Evolutionary conservation across 35 echinoderm and acorn worm genomes (phyloP).

Genomic region (Stichopus chloronotus): DNA sequence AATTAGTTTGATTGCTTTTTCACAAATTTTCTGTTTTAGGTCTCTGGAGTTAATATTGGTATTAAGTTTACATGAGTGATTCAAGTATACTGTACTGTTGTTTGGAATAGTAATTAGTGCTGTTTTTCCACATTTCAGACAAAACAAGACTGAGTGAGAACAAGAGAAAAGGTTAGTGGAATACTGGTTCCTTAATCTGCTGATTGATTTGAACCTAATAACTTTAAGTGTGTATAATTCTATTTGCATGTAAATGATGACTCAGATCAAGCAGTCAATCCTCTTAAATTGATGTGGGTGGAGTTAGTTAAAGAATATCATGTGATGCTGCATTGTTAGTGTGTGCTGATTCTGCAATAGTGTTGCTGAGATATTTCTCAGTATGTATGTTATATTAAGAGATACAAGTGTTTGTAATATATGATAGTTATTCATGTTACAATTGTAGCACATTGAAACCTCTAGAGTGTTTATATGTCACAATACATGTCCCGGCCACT

Average conservation of each 20-base stretch:
- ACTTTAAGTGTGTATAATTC: conserved; percentile 11
- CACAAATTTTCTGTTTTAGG: too few species aligned
- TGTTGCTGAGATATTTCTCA: not conserved
- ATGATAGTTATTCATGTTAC: not conserved
- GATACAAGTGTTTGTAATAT: not conserved
- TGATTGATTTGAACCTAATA: conserved; percentile 5
- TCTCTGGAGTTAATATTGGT: too few species aligned
- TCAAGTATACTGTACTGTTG: too few species aligned
- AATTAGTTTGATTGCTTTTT: too few species aligned
- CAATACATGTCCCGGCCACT: not conserved
- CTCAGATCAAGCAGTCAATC: not conserved
- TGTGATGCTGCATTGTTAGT: not conserved
- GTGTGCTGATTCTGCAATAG: not conserved
- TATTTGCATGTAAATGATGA: not conserved
- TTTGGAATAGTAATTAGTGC: conserved; percentile 4
- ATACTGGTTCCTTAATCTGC: not conserved
- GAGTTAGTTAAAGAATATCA: not conserved
- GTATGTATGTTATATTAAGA: not conserved
- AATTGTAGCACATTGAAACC: not conserved
- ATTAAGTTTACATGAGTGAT: too few species aligned
- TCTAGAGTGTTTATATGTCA: conserved; percentile 6
- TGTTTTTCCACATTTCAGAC: not conserved
- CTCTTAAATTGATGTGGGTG: conserved; percentile 16
- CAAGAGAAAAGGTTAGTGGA: conserved; percentile 3
- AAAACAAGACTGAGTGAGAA: not conserved